Evolutionary conservation across 2,797 vertebrate genomes (phyloP), one percentile per base, ranked within the genome.

Genomic region (Typhlichthys subterraneus): DNA sequence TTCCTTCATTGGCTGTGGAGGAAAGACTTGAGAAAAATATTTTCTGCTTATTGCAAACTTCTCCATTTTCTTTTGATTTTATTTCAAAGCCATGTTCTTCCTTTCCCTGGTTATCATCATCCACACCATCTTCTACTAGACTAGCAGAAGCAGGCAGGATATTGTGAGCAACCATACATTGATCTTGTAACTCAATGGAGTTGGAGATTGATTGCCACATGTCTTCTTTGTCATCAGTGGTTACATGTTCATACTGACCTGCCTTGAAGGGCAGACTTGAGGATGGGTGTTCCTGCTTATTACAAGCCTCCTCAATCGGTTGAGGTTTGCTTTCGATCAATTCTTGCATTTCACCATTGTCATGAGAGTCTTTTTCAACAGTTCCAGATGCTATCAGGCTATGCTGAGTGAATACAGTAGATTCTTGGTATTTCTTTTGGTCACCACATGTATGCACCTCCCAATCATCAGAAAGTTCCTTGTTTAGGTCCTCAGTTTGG

Each of bases 1-100:
- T 52, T 59, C 69, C 47, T 59, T 77, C 61, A 69, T 10, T 49
- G 56, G 31, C 53, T 68, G 65, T 58, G 59, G n/a, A 73, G 42
- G 59, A 55, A 10, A 13, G 42, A 71, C 58, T 64, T 66, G 6
- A 9, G 2, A 42, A 65, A 1, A 45, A 33, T 59, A 47, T 48
- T 10, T 70, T 63, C 14, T 61, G 47, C 49, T 66, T 14, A 54
- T 52, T 12, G 14, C 11, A 56, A 45, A 3, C 52, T 2, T 54
- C 3, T 14, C 51, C 67, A 53, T 63, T 47, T 49, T 57, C 42
- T 45, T 70, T 6, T 0, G 53, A 42, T 42, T 42, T 13, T 3
- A 1, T 12, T 14, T 12, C 51, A 17, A 33, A 49, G 56, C 75
- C 51, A 13, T n/a, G 57, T 2, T 19, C 68, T 65, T 67, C 49